Evolutionary conservation across 2,888 invertebrate genomes (phyloP).

Genomic region (Scaeva pyrastri): DNA sequence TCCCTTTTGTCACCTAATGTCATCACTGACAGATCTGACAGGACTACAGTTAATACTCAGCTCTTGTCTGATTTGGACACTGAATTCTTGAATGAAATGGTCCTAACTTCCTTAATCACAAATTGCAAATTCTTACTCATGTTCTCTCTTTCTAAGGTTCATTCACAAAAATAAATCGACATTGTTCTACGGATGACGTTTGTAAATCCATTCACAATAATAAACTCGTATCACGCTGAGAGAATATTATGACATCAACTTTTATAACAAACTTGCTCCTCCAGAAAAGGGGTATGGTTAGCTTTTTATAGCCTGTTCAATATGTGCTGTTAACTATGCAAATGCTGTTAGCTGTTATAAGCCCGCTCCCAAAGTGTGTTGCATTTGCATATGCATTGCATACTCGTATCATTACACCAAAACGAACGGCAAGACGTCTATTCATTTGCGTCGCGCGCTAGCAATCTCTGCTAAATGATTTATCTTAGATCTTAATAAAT

Average conservation of each 20-base stretch:
- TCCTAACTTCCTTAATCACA: too few species aligned
- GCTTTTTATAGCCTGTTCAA: not conserved
- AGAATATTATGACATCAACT: constrained; percentile 28
- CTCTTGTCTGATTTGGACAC: too few species aligned
- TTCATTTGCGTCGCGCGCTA: constrained; percentile 40
- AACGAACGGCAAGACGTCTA: too few species aligned
- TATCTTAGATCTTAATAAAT: constrained; percentile 82
- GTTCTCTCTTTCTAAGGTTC: too few species aligned
- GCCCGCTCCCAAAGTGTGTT: not conserved
- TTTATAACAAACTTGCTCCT: constrained; percentile 18
- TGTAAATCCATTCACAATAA: not conserved
- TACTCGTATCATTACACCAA: too few species aligned
- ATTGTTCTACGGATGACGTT: not conserved
- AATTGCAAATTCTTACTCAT: too few species aligned
- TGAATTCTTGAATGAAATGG: too few species aligned
- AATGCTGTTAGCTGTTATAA: not conserved
- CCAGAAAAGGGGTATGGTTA: not conserved
- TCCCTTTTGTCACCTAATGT: too few species aligned
- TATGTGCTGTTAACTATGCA: not conserved
- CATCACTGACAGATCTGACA: too few species aligned
- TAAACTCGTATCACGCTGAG: not conserved
- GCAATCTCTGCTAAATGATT: constrained; percentile 79
- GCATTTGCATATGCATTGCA: not conserved
- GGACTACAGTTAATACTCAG: too few species aligned
- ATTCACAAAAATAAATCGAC: not conserved